A percentile compares a stretch with the other conserved stretches of the same genome.
Evolutionary conservation across 2,797 vertebrate genomes (phyloP).

Genomic region (Aulostomus chinensis): DNA sequence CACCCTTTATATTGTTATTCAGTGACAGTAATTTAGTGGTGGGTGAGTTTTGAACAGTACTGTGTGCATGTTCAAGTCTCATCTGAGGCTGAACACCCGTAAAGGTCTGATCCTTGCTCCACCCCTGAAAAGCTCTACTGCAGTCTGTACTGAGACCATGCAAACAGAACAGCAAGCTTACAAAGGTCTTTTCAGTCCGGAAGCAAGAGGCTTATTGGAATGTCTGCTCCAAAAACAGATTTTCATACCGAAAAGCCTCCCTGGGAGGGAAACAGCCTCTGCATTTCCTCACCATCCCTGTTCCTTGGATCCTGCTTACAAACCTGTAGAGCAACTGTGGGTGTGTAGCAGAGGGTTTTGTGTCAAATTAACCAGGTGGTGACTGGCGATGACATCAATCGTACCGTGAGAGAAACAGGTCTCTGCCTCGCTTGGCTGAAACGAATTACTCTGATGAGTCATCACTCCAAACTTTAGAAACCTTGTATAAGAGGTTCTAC

Average conservation of each 20-base stretch:
- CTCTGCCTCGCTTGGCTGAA: slow-evolving; percentile 15
- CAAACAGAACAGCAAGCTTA: slow-evolving; percentile 41
- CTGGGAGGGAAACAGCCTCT: slow-evolving; percentile 24
- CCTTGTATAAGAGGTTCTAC: no score
- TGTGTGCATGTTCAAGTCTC: no score
- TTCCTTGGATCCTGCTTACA: slow-evolving; percentile 31
- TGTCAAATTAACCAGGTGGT: slow-evolving; percentile 1
- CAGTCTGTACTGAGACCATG: slow-evolving; percentile 21
- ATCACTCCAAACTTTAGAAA: no score
- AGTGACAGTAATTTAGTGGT: no score
- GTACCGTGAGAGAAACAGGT: slow-evolving; percentile 2
- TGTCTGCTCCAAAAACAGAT: slow-evolving; percentile 42
- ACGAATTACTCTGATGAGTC: slow-evolving; percentile 11
- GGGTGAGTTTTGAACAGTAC: no score
- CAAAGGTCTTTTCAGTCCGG: slow-evolving; percentile 43
- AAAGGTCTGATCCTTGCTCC: no score
- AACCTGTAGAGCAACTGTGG: slow-evolving; percentile 46
- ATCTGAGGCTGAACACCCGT: no score
- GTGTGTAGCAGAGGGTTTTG: slow-evolving; percentile 10
- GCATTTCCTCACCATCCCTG: slow-evolving; percentile 20
- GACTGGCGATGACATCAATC: slow-evolving; percentile 22
- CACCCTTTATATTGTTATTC: no score
- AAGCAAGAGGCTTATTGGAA: slow-evolving; percentile 54
- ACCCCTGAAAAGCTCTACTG: background rate
- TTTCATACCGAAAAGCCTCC: slow-evolving; percentile 41